Evolutionary conservation across 2,113 vertebrate genomes (phyloP), one percentile per base, ranked within the genome.

Genomic region (Daphoenositta chrysoptera): DNA sequence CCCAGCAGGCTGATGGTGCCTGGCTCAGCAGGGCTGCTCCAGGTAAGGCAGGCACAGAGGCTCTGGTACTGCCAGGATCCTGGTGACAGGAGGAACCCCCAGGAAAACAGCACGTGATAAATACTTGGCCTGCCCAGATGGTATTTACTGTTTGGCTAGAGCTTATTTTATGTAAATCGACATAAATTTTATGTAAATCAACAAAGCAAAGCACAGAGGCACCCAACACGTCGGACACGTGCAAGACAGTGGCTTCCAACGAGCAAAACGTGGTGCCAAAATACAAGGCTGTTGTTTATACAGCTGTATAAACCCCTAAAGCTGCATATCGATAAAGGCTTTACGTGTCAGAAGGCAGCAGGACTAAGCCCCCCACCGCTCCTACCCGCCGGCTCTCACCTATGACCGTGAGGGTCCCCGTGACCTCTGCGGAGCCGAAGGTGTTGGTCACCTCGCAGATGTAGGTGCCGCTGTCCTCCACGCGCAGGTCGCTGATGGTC

Each of bases 381-480:
- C 39, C 50, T 28, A 26, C 30, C 33, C 2, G 0, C 35, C 6
- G 0, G n/a, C 7, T 85, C 98, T 98, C 96, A 99, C 99, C 99
- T 26, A 99, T 99, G 93, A 99, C 98, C 0, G 98, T 99, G 96
- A 99, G 98, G 96, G 98, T 98, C 89, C 99, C 99, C 0, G 98
- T 99, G 97, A 99, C 99, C 97, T 99, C 99, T 84, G 99, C 98
- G 11, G 99, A 99, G 84, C 99, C 99, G 4, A 99, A 99, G 97
- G 99, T 99, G 97, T 99, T 99, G 95, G 99, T 99, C 97, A 99
- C 99, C 97, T 99, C 99, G 66, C 99, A 99, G 95, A 99, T 99
- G 98, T 99, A 99, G 95, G 98, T 99, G 48, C 99, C 99, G 2
- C 99, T 99, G 98, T 99, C 99, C 97, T 99, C 99, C 4, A 99